Evolutionary conservation across 1,140 invertebrate species (phyloP), one percentile per base, ranked within the genome.

Genomic region (Ectropis grisescens): DNA sequence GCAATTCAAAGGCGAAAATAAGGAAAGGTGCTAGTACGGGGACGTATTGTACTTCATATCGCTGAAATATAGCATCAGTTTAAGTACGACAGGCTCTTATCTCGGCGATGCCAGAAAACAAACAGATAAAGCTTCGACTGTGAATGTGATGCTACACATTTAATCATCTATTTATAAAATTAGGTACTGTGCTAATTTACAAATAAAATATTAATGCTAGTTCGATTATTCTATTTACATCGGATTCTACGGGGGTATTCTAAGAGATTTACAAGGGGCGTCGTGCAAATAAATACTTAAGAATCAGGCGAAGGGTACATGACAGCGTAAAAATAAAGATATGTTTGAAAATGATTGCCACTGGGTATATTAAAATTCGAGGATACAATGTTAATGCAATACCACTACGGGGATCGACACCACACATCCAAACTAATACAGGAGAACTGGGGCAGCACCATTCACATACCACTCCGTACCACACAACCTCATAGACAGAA

Each of bases 31-130:
- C 79, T 80, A 57, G 39, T 72, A 65, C 34, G 45, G 66, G n/a
- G 61, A 58, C 10, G 10, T n/a, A 26, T 26, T 26, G 8, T n/a
- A n/a, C n/a, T 19, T 19, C 16, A 39, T 35, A 46, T 55, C 41
- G 41, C 52, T 48, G 37, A 37, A 37, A 47, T 52, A 55, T 56
- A 42, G 8, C 3, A 19, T 4, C 16, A 19, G 48, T 49, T 53
- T 43, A 58, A 55, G 40, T 26, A 26, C 24, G 2, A 4, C 4
- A 10, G 6, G 4, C 65, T 58, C 36, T 53, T 54, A 64, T 59
- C 57, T 59, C 66, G 74, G 79, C 74, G 66, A 79, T 82, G 78
- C 74, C 78, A 82, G 76, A 83, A 82, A 83, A 82, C 78, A 82
- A 81, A 81, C 76, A 81, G 76, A 82, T 80, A 78, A 82, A 83